phyloP scores from a whole-genome alignment of 2,888 invertebrate genomes.

The Electrophaes corylata region DNA sequence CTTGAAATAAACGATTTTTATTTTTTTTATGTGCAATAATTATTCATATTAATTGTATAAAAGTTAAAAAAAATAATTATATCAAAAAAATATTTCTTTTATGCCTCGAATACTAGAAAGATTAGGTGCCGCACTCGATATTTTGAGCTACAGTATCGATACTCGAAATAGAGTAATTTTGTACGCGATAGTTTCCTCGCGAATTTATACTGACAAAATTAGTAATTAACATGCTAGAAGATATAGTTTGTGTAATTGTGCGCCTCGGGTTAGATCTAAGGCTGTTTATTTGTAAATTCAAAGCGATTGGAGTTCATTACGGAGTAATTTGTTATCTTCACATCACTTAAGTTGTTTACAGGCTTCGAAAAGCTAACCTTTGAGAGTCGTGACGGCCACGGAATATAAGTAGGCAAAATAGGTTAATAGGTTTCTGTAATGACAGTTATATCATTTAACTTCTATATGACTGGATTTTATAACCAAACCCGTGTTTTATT shows the following conservation, averaged over 20 bases:
- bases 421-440: neutral
- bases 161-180: neutral
- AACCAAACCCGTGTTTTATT: too few species aligned
- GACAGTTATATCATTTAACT: too few species aligned
- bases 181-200: neutral
- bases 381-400: neutral
- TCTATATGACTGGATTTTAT: too few species aligned
- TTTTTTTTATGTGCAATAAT: too few species aligned
- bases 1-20: too few species aligned
- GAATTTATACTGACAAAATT: slow-evolving; percentile 1
- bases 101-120: too few species aligned
- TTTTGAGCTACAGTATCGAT: neutral
- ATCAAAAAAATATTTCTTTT: too few species aligned
- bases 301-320: slow-evolving; percentile 17
- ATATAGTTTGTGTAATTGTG: slow-evolving; percentile 6
- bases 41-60: too few species aligned
- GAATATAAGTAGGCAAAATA: neutral
- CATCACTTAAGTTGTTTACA: slow-evolving; percentile 3
- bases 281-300: slow-evolving; percentile 15
- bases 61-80: too few species aligned
- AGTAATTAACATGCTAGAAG: slow-evolving; percentile 9
- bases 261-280: slow-evolving; percentile 10
- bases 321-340: slow-evolving; percentile 10
- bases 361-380: neutral
- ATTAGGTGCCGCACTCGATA: neutral